Evolutionary conservation across 2,113 vertebrate genomes (phyloP).

Genomic region (Zingel zingel): DNA sequence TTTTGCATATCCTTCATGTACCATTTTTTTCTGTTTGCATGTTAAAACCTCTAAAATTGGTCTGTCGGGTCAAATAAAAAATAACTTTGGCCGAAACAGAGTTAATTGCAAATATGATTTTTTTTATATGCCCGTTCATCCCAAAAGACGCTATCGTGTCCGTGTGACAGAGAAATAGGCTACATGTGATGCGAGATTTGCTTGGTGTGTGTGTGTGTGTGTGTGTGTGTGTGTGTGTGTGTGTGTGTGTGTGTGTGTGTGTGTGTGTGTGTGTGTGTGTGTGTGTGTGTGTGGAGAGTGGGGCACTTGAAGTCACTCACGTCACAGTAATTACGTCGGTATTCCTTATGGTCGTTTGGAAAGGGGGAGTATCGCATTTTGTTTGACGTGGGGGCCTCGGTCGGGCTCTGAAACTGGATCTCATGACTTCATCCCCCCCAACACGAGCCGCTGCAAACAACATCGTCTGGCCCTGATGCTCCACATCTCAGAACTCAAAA

Average conservation of each 20-base stretch:
- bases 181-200: too few relatives aligned
- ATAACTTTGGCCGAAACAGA: rapidly evolving
- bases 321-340: slow-evolving; percentile 56
- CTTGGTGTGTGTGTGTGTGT: too few relatives aligned
- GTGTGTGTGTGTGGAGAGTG: neutral
- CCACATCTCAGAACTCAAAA: neutral
- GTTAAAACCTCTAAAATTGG: neutral
- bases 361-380: slow-evolving; percentile 64
- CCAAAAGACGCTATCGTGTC: too few relatives aligned
- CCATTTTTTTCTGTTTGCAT: neutral
- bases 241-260: too few relatives aligned
- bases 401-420: slow-evolving; percentile 73
- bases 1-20: neutral
- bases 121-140: too few relatives aligned
- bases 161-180: too few relatives aligned
- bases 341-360: slow-evolving; percentile 63
- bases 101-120: too few relatives aligned
- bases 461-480: slow-evolving; percentile 19
- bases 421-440: slow-evolving; percentile 68
- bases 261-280: neutral
- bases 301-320: slow-evolving; percentile 26
- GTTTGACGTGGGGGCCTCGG: slow-evolving; percentile 69
- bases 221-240: too few relatives aligned
- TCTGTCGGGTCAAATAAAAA: neutral
- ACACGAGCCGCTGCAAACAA: slow-evolving; percentile 46